These are phyloP conservation scores for Galaxias olidus DNA, from an alignment of 2,797 vertebrate genomes.

Conservation along the genomic window DNA sequence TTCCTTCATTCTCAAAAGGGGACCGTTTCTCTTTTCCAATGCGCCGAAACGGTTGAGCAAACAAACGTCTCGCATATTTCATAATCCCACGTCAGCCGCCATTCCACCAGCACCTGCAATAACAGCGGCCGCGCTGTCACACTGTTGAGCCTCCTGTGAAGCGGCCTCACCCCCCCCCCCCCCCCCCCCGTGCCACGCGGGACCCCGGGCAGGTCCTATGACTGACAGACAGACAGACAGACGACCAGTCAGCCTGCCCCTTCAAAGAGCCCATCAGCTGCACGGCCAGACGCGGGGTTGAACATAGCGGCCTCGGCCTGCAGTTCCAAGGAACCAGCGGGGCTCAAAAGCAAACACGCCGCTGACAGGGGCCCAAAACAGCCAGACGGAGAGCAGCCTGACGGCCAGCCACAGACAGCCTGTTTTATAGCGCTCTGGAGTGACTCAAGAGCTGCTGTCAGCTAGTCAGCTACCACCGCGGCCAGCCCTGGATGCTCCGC, in stretches of 20 bases:
- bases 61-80: constrained; percentile 71
- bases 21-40: constrained; percentile 45
- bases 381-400: not conserved
- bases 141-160: constrained; percentile 45
- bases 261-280: constrained; percentile 20
- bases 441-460: constrained; percentile 47
- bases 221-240: constrained; percentile 6
- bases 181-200: too few species aligned
- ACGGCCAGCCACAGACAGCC: constrained; percentile 31
- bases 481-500: constrained; percentile 39
- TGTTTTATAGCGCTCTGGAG: constrained; percentile 39
- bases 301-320: too few species aligned
- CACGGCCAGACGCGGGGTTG: too few species aligned
- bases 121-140: constrained; percentile 66
- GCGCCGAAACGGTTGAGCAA: constrained; percentile 64
- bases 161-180: too few species aligned
- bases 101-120: constrained; percentile 70
- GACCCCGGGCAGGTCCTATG: constrained; percentile 13
- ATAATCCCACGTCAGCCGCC: constrained; percentile 67
- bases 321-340: too few species aligned
- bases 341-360: too few species aligned
- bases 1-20: constrained; percentile 64
- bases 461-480: constrained; percentile 21
- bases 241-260: not conserved
- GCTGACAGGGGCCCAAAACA: constrained; percentile 22